Base-by-base conservation (phyloP, 2,888 invertebrate species). In the Tipula unca region DNA sequence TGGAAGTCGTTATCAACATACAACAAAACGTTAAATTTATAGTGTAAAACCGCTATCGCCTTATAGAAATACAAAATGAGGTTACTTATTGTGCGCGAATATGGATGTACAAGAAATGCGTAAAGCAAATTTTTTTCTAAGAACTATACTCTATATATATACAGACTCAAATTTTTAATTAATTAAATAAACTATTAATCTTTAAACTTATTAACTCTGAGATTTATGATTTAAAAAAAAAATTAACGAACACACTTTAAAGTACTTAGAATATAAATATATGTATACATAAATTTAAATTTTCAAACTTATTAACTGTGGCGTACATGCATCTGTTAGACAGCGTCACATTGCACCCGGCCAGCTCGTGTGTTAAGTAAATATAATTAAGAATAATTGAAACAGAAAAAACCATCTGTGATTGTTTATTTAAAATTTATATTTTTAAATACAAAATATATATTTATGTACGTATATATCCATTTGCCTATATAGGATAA, bases 51-150 rank as follows among this genome's bases (percentile, higher is more conserved):
- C 69, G 10, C 69, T 69, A 69, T 69, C 69, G 48, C 69, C 25
- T 25, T 69, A 10, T 69, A 25, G 1, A 69, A 17, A 48, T 1
- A 54, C 6, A 69, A 69, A 69, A 69, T 69, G 48, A 69, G 69
- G 69, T 69, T 69, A 69, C 13, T 25, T 69, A 69, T 25, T 69
- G 10, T 69, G 69, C 1, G 20, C 69, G 69, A 69, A 69, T 25
- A 69, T n/a, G n/a, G n/a, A n/a, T n/a, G n/a, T n/a, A n/a, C n/a
- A 39, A 69, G 69, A 69, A 69, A 69, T 69, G 69, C 69, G 69
- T 69, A 25, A 69, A 20, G 10, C 13, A 69, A 48, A 25, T 69
- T 69, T 69, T n/a, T n/a, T 69, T 10, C 69, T 69, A 69, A 69
- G 69, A 69, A 69, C 20, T 17, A 1, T 17, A 2, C 8, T 17